Percentiles rank a stretch among this genome's conserved stretches.
Evolutionary conservation across 2,888 invertebrate genomes (phyloP).

Genomic region (Ectemnius lituratus): DNA sequence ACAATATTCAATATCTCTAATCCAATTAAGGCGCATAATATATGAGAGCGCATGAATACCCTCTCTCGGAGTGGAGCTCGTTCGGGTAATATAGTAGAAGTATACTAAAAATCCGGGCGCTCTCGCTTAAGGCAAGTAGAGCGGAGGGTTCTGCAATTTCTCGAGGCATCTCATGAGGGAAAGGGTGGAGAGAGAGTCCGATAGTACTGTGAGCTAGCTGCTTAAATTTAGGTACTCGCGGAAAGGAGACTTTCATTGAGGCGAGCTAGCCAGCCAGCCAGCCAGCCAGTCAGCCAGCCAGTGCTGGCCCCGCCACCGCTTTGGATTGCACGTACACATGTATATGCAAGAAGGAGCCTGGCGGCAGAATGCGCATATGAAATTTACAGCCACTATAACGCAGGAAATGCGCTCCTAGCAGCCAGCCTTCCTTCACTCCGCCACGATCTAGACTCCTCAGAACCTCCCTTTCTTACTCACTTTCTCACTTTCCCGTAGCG

Average conservation of each 20-base stretch:
- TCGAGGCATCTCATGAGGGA: not conserved
- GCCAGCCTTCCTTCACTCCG: constrained; percentile 26
- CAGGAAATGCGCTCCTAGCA: constrained; percentile 60
- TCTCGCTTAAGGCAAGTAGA: not conserved
- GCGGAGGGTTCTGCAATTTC: constrained; percentile 4
- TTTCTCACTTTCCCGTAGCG: not conserved
- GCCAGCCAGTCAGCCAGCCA: constrained; percentile 43
- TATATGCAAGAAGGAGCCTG: constrained; percentile 48
- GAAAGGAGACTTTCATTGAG: constrained; percentile 60
- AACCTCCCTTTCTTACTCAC: constrained; percentile 30
- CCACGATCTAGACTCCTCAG: constrained; percentile 29
- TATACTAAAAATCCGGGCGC: not conserved
- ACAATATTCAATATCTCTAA: constrained; percentile 5
- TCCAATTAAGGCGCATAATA: constrained; percentile 40
- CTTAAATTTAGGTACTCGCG: constrained; percentile 55
- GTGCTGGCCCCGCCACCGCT: constrained; percentile 37
- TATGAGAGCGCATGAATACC: constrained; percentile 35
- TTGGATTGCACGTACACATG: constrained; percentile 49
- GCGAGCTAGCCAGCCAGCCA: constrained; percentile 45
- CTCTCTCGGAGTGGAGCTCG: constrained; percentile 10
- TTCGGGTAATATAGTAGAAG: too few relatives aligned
- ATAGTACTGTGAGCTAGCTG: constrained; percentile 27
- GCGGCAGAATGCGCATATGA: constrained; percentile 67
- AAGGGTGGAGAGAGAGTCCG: constrained; percentile 2
- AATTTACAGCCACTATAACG: constrained; percentile 69